Evolutionary conservation across 2,113 vertebrate species (phyloP).

Genomic region (Clupea harengus): DNA sequence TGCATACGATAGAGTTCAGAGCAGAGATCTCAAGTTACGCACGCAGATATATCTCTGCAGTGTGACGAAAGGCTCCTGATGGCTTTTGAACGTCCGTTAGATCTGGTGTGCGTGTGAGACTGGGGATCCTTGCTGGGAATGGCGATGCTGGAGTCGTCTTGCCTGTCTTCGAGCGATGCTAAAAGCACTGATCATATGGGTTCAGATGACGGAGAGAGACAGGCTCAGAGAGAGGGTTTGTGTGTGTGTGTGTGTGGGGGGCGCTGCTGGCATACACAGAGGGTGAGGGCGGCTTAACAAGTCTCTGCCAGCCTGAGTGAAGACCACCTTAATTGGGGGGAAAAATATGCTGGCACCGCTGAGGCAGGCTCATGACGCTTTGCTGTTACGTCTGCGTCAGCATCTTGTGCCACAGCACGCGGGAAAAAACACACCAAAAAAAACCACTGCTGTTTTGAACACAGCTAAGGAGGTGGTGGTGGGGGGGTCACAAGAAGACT

Average conservation of each 20-base stretch:
- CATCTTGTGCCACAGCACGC: background rate
- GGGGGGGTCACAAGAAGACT: background rate
- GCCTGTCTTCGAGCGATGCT: background rate
- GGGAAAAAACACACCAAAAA: background rate
- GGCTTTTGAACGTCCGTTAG: background rate
- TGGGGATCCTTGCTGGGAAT: background rate
- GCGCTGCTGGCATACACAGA: background rate
- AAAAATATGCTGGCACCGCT: background rate
- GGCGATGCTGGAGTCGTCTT: background rate
- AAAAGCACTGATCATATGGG: background rate
- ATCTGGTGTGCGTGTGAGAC: conserved; percentile 21
- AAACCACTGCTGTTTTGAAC: background rate
- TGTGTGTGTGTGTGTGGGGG: background rate
- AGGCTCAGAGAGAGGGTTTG: background rate
- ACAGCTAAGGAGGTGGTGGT: background rate
- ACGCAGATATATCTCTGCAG: conserved; percentile 7
- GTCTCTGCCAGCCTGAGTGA: background rate
- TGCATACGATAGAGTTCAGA: background rate
- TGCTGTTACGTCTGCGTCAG: background rate
- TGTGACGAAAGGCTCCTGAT: background rate
- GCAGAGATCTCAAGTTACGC: background rate
- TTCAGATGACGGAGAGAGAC: background rate
- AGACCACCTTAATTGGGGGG: conserved; percentile 9
- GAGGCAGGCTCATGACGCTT: background rate
- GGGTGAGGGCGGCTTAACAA: background rate